Evolutionary conservation across 2,888 invertebrate species (phyloP).

Genomic region (Agrochola lychnidis): DNA sequence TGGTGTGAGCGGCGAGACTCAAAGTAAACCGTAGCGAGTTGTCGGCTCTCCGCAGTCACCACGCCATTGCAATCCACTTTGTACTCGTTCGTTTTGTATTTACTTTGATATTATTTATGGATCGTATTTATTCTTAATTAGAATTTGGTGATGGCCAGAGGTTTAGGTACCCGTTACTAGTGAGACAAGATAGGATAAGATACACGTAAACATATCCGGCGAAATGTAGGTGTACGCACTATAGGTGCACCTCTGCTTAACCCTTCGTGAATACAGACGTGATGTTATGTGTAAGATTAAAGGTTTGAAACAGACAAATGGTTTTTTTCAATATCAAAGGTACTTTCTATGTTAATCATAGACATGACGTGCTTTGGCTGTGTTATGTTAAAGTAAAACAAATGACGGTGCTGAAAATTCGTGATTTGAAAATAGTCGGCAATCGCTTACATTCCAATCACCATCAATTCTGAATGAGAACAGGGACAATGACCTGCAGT

Average conservation of each 20-base stretch:
- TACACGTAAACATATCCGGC: too few species aligned
- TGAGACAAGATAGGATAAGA: not conserved
- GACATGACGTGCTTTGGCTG: not conserved
- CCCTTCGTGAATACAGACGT: too few species aligned
- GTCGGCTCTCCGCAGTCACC: conserved; percentile 47
- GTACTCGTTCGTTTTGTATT: conserved; percentile 20
- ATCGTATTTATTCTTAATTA: conserved; percentile 1
- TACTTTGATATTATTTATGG: conserved; percentile 5
- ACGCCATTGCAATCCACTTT: conserved; percentile 32
- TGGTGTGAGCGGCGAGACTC: conserved; percentile 46
- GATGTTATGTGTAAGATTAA: not conserved
- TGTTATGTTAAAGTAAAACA: not conserved
- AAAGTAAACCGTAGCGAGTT: conserved; percentile 45
- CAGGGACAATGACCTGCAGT: not conserved
- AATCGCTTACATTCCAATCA: not conserved
- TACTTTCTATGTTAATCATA: not conserved
- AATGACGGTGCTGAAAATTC: not conserved
- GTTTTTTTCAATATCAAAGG: too few species aligned
- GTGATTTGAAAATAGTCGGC: not conserved
- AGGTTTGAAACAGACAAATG: not conserved
- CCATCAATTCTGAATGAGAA: not conserved
- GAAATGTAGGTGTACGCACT: too few species aligned
- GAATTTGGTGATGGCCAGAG: not conserved
- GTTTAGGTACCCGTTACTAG: too few species aligned
- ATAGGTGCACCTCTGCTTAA: too few species aligned